Evolutionary conservation across 2,888 invertebrate genomes (phyloP).

Genomic region (Sesia bembeciformis): DNA sequence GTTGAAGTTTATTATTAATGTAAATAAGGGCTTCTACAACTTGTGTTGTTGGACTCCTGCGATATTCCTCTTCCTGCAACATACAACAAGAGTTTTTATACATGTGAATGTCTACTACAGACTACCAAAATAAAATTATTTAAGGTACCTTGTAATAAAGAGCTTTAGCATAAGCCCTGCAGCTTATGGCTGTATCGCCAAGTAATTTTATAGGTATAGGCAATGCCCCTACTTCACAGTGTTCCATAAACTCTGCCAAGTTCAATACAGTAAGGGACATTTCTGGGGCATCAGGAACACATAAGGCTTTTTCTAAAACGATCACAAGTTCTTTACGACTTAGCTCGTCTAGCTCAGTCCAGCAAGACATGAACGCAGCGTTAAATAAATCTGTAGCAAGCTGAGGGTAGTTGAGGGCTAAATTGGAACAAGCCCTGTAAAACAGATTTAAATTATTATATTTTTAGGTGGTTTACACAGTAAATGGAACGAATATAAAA

Average conservation of each 20-base stretch:
- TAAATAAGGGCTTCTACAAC: constrained; percentile 95
- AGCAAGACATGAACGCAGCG: constrained; percentile 98
- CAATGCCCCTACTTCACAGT: constrained; percentile 96
- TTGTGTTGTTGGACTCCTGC: constrained; percentile 76
- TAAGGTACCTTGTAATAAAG: constrained; percentile 71
- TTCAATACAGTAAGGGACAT: constrained; percentile 96
- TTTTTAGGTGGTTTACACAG: no score
- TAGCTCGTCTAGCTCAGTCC: constrained; percentile 92
- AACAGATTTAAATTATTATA: background rate
- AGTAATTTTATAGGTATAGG: constrained; percentile 91
- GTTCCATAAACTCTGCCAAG: constrained; percentile 99
- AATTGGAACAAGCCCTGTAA: constrained; percentile 87
- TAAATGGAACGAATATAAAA: no score
- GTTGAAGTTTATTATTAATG: constrained; percentile 98
- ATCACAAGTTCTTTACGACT: constrained; percentile 89
- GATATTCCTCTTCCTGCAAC: constrained; percentile 90
- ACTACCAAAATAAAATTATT: background rate
- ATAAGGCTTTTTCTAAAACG: constrained; percentile 89
- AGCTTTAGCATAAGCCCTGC: constrained; percentile 83
- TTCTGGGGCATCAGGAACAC: constrained; percentile 94
- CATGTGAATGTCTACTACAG: background rate
- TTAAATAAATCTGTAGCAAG: constrained; percentile 96
- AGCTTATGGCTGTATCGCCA: constrained; percentile 94
- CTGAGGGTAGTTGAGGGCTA: constrained; percentile 95
- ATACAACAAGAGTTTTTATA: background rate